Conservation (phyloP, 1,140 invertebrate species). For the Brachystomella parvula region DNA sequence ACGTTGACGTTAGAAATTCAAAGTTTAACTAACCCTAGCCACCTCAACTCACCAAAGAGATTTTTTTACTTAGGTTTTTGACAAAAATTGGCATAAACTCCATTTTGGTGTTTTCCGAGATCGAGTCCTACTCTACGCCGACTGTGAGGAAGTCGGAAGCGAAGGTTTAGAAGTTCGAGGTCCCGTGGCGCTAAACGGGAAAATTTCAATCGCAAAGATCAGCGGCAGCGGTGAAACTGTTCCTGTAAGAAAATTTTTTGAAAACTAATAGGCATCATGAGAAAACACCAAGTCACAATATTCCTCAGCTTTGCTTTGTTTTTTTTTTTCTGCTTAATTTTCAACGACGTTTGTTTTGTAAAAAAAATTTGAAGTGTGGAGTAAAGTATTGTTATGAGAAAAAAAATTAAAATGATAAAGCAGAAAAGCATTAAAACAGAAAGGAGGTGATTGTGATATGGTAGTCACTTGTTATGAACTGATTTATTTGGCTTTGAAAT, state of each 20-base stretch:
- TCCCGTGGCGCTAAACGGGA: conserved; percentile 57
- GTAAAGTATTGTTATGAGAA: not conserved
- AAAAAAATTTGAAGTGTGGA: not conserved
- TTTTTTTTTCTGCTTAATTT: not conserved
- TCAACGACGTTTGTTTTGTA: not conserved
- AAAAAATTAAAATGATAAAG: too few relatives aligned
- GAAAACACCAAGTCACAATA: conserved; percentile 2
- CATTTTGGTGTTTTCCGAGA: conserved; percentile 63
- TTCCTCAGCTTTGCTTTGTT: conserved; percentile 1
- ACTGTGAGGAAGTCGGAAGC: conserved; percentile 52
- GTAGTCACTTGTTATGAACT: too few relatives aligned
- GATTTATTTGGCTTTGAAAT: too few relatives aligned
- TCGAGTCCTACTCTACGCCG: conserved; percentile 58
- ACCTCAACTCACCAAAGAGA: conserved; percentile 38
- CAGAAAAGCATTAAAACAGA: too few relatives aligned
- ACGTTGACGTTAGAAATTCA: conserved; percentile 49
- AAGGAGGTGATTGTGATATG: too few relatives aligned
- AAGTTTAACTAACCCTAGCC: not conserved
- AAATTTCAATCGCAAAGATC: conserved; percentile 58
- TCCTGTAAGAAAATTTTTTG: conserved; percentile 49
- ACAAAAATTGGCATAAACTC: conserved; percentile 70
- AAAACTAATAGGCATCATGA: conserved; percentile 5
- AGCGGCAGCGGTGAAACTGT: conserved; percentile 50
- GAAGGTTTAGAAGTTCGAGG: conserved; percentile 49
- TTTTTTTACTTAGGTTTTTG: conserved; percentile 53